A percentile compares a stretch with the other conserved stretches of the same genome.
Conservation (phyloP, 2,113 vertebrate genomes). For the Nothocercus julius region DNA sequence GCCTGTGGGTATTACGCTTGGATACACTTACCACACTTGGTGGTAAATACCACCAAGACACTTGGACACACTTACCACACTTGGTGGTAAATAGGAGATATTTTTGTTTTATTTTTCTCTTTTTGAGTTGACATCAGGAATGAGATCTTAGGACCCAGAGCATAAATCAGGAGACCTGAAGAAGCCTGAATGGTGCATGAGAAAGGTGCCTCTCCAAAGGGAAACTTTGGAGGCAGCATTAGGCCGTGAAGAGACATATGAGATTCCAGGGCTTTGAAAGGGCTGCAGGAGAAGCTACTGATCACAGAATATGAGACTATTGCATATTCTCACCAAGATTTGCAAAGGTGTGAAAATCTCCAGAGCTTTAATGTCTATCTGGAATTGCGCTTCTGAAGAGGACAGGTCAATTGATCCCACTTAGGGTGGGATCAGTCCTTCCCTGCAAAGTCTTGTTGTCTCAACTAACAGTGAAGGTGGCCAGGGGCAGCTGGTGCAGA, state of each 20-base stretch:
- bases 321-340: background rate
- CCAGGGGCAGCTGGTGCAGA: background rate
- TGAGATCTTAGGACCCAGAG: background rate
- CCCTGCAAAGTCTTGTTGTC: background rate
- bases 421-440: background rate
- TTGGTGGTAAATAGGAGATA: background rate
- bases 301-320: background rate
- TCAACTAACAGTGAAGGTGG: background rate
- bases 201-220: background rate
- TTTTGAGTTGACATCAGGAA: background rate
- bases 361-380: background rate
- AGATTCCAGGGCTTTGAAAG: background rate
- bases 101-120: background rate
- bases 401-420: rapidly evolving
- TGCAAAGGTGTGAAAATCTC: background rate
- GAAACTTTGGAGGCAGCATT: background rate
- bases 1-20: background rate
- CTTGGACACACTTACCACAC: too few species aligned
- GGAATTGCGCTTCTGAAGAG: background rate
- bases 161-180: background rate
- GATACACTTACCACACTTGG: too few species aligned
- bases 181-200: background rate
- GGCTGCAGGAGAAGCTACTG: background rate
- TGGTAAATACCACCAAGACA: too few species aligned
- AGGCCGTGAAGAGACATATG: background rate